Percentiles rank a stretch among this genome's conserved stretches.
phyloP scores from a whole-genome alignment of 2,888 invertebrate species.

The Spisula subtruncata region DNA sequence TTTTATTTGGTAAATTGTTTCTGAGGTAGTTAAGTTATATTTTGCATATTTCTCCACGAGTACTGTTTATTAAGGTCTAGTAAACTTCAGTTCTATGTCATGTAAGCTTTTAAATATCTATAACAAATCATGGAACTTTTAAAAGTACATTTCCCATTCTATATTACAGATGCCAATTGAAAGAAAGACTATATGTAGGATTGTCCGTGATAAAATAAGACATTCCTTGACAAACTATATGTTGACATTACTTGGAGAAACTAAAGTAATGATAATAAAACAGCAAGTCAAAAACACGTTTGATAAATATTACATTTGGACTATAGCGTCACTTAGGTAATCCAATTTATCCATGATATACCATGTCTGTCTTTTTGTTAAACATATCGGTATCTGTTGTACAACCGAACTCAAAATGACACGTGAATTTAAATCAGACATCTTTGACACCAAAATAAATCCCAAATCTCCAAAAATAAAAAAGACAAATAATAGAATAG shows the following conservation, averaged over 20 bases:
- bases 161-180: not conserved
- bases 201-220: not conserved
- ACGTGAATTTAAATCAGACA: conserved; percentile 2
- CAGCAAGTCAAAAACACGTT: not conserved
- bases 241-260: not conserved
- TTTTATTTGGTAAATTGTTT: no score
- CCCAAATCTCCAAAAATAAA: not conserved
- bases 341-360: not conserved
- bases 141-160: not conserved
- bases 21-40: no score
- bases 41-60: no score
- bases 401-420: not conserved
- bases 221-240: not conserved
- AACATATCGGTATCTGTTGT: not conserved
- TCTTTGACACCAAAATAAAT: not conserved
- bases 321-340: not conserved
- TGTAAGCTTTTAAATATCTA: no score
- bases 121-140: not conserved
- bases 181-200: not conserved
- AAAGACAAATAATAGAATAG: conserved; percentile 17
- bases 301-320: not conserved
- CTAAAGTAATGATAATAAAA: not conserved
- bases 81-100: no score
- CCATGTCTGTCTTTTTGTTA: not conserved
- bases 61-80: no score